Evolutionary conservation across 2,797 vertebrate species (phyloP), one percentile per base, ranked within the genome.

Genomic region (Gallinago solitaria): DNA sequence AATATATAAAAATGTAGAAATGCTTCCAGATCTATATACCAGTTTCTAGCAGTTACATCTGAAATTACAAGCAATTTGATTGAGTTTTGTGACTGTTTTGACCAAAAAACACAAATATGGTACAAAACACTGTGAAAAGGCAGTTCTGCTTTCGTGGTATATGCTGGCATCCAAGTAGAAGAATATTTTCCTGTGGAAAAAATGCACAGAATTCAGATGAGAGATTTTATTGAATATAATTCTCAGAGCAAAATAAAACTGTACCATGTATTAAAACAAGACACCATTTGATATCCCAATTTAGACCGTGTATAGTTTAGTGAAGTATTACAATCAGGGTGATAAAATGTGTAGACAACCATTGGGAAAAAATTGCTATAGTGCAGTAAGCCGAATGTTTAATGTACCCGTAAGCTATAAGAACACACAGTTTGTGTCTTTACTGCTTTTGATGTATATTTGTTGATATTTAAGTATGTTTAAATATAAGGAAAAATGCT

Each of bases 161-260:
- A 45, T 39, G 59, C 11, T 16, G 12, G 15, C 47, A 43, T 12
- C 81, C 47, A 51, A 47, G 43, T 47, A 41, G 79, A 81, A 28
- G 51, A 33, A 15, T 80, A 45, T 30, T 91, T 87, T 5, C 2
- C 23, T 54, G 50, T 91, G 76, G 51, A 47, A 60, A 76, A 90
- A 79, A 93, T 73, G 64, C 12, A 6, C 32, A 69, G 61, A 82
- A 80, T 51, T 84, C 33, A 70, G 30, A 51, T 78, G 67, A 87
- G 77, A 41, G 50, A 79, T 67, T 96, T 91, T 82, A 69, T 81
- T 83, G 63, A 80, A 68, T 43, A 63, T 93, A 91, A 90, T 93
- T 48, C 79, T 63, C 56, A 86, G 32, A 54, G 37, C 50, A 85
- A 41, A 50, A 39, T 76, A 75, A 76, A 86, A 30, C 68, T 45